Base-by-base conservation (phyloP, 92 coral and sea anemone species). In the Epizoanthus rinbou region DNA sequence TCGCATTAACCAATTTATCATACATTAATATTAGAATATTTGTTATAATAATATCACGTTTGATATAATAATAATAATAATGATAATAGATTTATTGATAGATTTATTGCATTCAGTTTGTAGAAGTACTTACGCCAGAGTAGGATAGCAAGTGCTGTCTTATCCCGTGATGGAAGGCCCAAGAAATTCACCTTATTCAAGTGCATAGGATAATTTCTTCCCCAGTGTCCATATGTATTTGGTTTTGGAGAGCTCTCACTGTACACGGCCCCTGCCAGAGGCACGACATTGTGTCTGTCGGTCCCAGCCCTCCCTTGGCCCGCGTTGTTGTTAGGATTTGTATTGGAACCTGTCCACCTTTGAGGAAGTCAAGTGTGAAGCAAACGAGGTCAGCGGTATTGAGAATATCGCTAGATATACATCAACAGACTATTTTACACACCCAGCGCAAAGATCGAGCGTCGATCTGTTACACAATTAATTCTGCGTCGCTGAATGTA, bases 341-440 rank as follows among this genome's bases (percentile, higher is more conserved):
- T 86, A 59, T 86, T 73, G 68, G 89, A 86, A 35, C 89, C 89
- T 25, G 89, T 86, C 89, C 89, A 86, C 66, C 89, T 86, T 50
- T 50, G 54, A 50, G 54, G 8, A 10, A 10, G 54, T 15, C 43
- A 59, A 59, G 53, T 17, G 31, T 6, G 6, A 56, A 79, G 37
- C 54, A 80, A 59, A 64, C n/a, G 3, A 9, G 6, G 24, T 50
- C 54, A 0, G 15, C 15, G 10, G 50, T 5, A 43, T 43, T 43
- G 50, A 43, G 50, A 43, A 10, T 43, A 43, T 43, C 50, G 5
- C 50, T 8, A 10, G 50, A 43, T 43, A 7, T 7, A 43, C 50
- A 43, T 43, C 0, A 6, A 43, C 50, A 43, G 50, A 43, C 50
- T 43, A 43, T 43, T 41, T 7, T 43, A 43, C 50, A 1, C 10